Evolutionary conservation across 2,888 invertebrate species (phyloP).

Genomic region (Ectemnius lituratus): DNA sequence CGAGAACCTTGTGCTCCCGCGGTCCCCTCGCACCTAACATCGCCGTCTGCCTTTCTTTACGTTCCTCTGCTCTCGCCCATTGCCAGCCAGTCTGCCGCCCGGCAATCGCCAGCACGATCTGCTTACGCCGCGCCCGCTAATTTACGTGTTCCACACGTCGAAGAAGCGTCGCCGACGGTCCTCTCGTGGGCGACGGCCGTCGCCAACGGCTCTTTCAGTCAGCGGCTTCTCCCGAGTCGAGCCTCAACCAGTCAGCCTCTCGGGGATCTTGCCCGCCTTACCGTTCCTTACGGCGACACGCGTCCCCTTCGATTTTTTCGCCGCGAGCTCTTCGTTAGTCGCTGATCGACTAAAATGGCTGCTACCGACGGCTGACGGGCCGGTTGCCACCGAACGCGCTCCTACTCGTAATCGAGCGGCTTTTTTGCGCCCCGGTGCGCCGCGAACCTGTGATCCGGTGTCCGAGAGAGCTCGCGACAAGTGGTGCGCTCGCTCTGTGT

Average conservation of each 20-base stretch:
- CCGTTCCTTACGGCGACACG: not conserved
- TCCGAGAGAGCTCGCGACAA: not conserved
- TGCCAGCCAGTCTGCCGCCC: too few species aligned
- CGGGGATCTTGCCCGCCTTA: too few species aligned
- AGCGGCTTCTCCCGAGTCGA: not conserved
- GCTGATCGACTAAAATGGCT: conserved; percentile 51
- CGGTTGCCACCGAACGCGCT: conserved; percentile 15
- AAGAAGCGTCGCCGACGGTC: conserved; percentile 34
- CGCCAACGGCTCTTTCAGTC: conserved; percentile 29
- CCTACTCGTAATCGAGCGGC: not conserved
- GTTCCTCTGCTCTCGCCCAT: not conserved
- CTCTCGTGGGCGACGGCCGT: conserved; percentile 56
- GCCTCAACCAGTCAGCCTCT: not conserved
- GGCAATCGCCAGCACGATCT: too few species aligned
- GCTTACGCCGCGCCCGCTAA: not conserved
- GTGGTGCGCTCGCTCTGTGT: not conserved
- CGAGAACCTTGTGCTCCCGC: conserved; percentile 60
- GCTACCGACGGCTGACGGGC: conserved; percentile 45
- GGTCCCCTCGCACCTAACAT: conserved; percentile 33
- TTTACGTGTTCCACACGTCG: conserved; percentile 5
- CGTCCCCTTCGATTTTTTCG: not conserved
- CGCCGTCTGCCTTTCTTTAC: conserved; percentile 4
- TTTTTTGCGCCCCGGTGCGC: not conserved
- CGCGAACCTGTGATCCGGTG: not conserved
- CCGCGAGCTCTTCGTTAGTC: conserved; percentile 10